Percentiles rank a stretch among this genome's conserved stretches.
These are phyloP conservation scores for Cecropterus lyciades DNA, from an alignment of 1,140 invertebrate genomes.

Conservation along the genomic window DNA sequence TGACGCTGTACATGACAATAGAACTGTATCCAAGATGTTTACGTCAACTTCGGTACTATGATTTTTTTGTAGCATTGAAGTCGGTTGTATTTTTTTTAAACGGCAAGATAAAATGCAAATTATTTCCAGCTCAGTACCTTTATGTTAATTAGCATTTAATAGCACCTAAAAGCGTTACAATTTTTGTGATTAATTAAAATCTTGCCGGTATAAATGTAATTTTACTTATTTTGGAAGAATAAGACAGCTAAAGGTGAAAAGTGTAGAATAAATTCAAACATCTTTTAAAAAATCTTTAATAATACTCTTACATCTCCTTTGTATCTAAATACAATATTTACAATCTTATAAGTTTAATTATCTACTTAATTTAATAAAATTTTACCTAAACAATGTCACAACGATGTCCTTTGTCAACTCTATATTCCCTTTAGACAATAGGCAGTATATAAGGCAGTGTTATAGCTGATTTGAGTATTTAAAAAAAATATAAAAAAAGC, in stretches of 20 bases:
- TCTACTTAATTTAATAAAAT: constrained; percentile 55
- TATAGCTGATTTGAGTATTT: constrained; percentile 75
- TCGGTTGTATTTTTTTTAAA: no score
- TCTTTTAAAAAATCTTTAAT: constrained; percentile 73
- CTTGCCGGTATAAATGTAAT: no score
- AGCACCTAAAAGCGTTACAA: no score
- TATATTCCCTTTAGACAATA: constrained; percentile 34
- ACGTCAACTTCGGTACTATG: no score
- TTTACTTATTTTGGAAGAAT: no score
- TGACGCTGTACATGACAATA: no score
- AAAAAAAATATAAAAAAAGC: constrained; percentile 53
- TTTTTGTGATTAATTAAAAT: no score
- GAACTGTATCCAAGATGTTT: no score
- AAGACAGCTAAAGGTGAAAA: background rate
- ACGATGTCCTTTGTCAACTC: constrained; percentile 39
- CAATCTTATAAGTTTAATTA: constrained; percentile 65
- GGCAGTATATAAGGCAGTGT: constrained; percentile 70
- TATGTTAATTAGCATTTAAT: no score
- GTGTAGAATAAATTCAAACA: constrained; percentile 24
- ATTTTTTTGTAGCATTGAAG: no score
- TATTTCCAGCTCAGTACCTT: no score
- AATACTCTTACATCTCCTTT: constrained; percentile 76
- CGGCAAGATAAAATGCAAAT: no score
- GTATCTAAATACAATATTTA: constrained; percentile 83
- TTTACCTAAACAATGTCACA: constrained; percentile 59